Base-by-base conservation (phyloP, 2,113 vertebrate genomes). In the Cricetomys ansorgei region DNA sequence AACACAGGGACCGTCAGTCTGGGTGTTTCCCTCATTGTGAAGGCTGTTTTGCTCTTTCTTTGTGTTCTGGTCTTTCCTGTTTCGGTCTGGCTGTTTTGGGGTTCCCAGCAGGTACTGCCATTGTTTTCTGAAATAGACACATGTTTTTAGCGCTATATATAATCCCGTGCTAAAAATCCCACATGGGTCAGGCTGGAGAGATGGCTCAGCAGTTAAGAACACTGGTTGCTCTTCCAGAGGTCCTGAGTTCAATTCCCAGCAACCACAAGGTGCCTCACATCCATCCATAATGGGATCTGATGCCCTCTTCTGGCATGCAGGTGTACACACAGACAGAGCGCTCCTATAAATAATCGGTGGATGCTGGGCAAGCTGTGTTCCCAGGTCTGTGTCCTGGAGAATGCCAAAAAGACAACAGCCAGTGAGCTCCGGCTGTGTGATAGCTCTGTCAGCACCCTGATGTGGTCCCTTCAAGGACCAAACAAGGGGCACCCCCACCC, bases 121-220 rank as follows among this genome's bases (percentile, higher is more conserved):
- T 80, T 91, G 83, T 96, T 96, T 89, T 76, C 72, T 59, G 19
- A 79, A 64, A 87, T 45, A 43, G n/a, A 92, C 59, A 37, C 23
- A 31, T 55, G 10, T 23, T 94, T 72, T 88, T 6, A 50, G n/a
- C 50, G 57, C 76, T 43, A 34, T 48, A 57, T 12, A 69, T 55
- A 72, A 17, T 45, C n/a, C 64, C 12, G 3, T 57, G 59, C 86
- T 89, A 53, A 84, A n/a, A n/a, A n/a, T n/a, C n/a, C n/a, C n/a
- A n/a, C n/a, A n/a, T n/a, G n/a, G n/a, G n/a, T n/a, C n/a, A n/a
- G n/a, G n/a, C n/a, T n/a, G n/a, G n/a, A n/a, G n/a, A n/a, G n/a
- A n/a, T n/a, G n/a, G n/a, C n/a, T n/a, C n/a, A n/a, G n/a, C n/a
- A n/a, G n/a, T n/a, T n/a, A n/a, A n/a, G n/a, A n/a, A n/a, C n/a